Base-by-base conservation (phyloP, 2,797 vertebrate species). In the Garrulus glandarius region DNA sequence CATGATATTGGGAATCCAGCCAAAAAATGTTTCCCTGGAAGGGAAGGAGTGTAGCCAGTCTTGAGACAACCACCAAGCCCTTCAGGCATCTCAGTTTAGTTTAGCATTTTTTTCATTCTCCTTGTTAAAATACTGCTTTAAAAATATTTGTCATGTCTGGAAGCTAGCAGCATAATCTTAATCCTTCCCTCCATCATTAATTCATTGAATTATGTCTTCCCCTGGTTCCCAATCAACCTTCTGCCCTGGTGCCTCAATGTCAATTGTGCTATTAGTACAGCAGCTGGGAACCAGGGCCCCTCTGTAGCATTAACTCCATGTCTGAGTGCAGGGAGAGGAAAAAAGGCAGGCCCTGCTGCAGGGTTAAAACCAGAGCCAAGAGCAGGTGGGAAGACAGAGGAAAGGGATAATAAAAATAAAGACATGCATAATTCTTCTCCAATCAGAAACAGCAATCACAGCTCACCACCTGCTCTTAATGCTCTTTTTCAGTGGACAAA, bases 381-480 rank as follows among this genome's bases (percentile, higher is more conserved):
- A 87, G 93, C 94, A 94, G 92, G 84, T 92, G 81, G 92, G 87
- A 83, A 87, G 81, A 70, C 49, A 87, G 61, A 72, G 52, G 32
- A 80, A 74, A 56, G 55, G 89, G 86, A 89, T 74, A 94, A 92
- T 59, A 92, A 90, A 94, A 90, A 85, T 69, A 67, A 90, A 84
- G 70, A 59, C 10, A 11, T 29, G 49, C 34, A n/a, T 91, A 88
- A 93, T 74, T 89, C 71, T 94, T 84, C 81, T 79, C 88, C 90
- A 84, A 70, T 79, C 90, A 74, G 81, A 88, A 93, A 50, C 20
- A 53, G 52, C 67, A 92, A 93, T 92, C 93, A 70, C 47, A 80
- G 81, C 75, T 92, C 78, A 61, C 81, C 94, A 96, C 94, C 95
- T 96, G 93, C 81, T 92, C 93, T 63, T 86, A 71, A 57, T 65